Conservation (phyloP, 2,797 vertebrate genomes). For the Aulostomus chinensis region DNA sequence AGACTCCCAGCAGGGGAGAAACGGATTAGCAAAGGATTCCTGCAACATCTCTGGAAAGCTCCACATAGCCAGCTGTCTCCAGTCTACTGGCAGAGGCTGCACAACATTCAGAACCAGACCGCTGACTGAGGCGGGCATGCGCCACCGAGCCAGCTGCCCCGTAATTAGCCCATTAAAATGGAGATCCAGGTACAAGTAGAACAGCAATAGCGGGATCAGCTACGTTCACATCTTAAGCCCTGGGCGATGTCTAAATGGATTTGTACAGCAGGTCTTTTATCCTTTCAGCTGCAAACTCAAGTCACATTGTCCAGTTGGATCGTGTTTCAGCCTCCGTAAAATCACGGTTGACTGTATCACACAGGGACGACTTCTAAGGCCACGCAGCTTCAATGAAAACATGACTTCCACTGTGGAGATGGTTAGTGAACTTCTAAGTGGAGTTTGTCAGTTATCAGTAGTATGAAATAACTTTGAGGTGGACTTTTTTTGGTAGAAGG, state of each 20-base stretch:
- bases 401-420: no score
- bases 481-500: no score
- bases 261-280: conserved; percentile 31
- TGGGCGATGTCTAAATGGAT: conserved; percentile 57
- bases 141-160: conserved; percentile 30
- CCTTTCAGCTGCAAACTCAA: no score
- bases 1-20: conserved; percentile 58
- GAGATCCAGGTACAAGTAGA: conserved; percentile 75
- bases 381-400: no score
- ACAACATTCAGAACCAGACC: conserved; percentile 42
- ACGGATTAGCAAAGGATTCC: conserved; percentile 70
- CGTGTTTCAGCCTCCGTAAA: no score
- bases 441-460: no score
- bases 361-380: no score
- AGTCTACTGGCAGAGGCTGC: conserved; percentile 43
- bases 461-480: no score
- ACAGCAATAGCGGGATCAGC: conserved; percentile 67
- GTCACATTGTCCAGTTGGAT: no score
- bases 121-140: conserved; percentile 36
- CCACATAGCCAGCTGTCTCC: conserved; percentile 50
- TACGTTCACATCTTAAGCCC: conserved; percentile 70
- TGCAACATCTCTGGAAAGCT: conserved; percentile 55
- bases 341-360: no score
- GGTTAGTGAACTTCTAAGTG: no score
- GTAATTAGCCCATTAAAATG: conserved; percentile 81